Percentiles rank a stretch among this genome's conserved stretches.
These are phyloP conservation scores for Phasia obesa DNA, from an alignment of 2,888 invertebrate species.

Conservation along the genomic window DNA sequence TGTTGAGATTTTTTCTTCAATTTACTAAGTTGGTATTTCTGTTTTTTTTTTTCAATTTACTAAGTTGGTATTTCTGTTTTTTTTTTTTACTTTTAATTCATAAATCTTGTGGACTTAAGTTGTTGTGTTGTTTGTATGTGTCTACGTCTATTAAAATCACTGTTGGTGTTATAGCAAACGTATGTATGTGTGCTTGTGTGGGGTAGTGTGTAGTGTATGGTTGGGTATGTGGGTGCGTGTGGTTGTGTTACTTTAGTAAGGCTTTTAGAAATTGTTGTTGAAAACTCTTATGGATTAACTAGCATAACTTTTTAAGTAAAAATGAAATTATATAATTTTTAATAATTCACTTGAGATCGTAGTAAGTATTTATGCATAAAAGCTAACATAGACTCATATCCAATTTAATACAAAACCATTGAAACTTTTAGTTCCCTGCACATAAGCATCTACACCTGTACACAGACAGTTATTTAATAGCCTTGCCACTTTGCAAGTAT, in stretches of 20 bases:
- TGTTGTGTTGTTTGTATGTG: conserved; percentile 30
- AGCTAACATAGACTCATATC: not conserved
- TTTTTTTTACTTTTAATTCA: conserved; percentile 57
- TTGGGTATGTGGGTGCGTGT: not conserved
- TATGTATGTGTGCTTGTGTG: not conserved
- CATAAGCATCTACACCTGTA: conserved; percentile 1
- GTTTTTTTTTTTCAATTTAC: too few species aligned
- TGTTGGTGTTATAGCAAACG: not conserved
- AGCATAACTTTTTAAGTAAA: conserved; percentile 68
- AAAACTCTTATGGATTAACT: conserved; percentile 70
- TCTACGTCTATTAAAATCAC: not conserved
- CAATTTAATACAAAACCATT: conserved; percentile 4
- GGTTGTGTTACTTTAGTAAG: conserved; percentile 45
- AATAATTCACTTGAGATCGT: conserved; percentile 63
- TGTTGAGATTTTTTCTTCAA: not conserved
- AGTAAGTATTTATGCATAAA: conserved; percentile 27
- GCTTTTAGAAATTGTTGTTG: conserved; percentile 58
- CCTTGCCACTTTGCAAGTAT: conserved; percentile 14
- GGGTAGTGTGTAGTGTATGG: conserved; percentile 1
- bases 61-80: too few species aligned
- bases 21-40: conserved; percentile 19
- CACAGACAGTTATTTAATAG: conserved; percentile 23
- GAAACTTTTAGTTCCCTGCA: not conserved
- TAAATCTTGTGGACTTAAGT: conserved; percentile 67
- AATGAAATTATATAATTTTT: conserved; percentile 69